phyloP scores from a whole-genome alignment of 2,888 invertebrate species.

The Agriopis aurantiaria region DNA sequence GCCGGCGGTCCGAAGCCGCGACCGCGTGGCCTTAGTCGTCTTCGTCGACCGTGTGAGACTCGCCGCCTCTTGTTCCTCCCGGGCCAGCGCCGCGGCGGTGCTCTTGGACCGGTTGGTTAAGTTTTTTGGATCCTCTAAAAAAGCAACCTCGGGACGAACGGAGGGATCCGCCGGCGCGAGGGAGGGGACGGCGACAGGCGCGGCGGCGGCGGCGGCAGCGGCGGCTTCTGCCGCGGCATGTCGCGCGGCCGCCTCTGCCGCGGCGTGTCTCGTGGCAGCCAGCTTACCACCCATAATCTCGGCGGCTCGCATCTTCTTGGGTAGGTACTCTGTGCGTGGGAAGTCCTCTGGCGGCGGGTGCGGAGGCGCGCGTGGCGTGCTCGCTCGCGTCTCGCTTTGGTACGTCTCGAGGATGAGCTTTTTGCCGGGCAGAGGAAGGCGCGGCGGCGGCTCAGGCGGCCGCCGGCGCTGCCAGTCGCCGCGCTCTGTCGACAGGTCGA shows the following conservation, averaged over 20 bases:
- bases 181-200: constrained; percentile 51
- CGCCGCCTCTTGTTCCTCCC: constrained; percentile 84
- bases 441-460: constrained; percentile 72
- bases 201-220: constrained; percentile 52
- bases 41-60: constrained; percentile 84
- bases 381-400: constrained; percentile 75
- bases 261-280: constrained; percentile 63
- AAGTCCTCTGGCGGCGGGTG: constrained; percentile 57
- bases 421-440: constrained; percentile 79
- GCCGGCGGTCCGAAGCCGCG: constrained; percentile 55
- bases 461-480: constrained; percentile 75
- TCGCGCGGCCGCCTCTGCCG: constrained; percentile 55
- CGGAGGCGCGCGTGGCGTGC: constrained; percentile 56
- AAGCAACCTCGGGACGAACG: constrained; percentile 73
- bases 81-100: constrained; percentile 87
- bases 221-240: constrained; percentile 55
- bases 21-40: constrained; percentile 76
- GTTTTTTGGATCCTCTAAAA: constrained; percentile 87
- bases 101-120: constrained; percentile 85
- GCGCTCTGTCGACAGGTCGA: constrained; percentile 77
- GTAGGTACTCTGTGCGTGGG: constrained; percentile 76
- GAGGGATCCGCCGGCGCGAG: constrained; percentile 51
- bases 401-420: constrained; percentile 83
- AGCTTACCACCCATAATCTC: constrained; percentile 81
- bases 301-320: constrained; percentile 84